These are phyloP conservation scores for Troides helena DNA, from an alignment of 2,888 invertebrate species.

Conservation along the genomic window DNA sequence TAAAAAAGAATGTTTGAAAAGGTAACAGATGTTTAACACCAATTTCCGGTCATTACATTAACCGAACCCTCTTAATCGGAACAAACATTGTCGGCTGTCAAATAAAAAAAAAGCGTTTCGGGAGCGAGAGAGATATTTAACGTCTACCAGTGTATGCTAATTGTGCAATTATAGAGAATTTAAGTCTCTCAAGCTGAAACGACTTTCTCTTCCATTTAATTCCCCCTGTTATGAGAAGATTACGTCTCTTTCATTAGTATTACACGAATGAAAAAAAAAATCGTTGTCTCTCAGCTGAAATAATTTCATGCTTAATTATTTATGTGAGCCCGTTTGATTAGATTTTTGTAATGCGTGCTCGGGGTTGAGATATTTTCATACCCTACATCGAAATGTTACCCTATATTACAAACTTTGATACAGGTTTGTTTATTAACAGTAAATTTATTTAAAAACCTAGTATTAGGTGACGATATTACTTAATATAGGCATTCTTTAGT, in stretches of 20 bases:
- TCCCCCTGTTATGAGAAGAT: slow-evolving; percentile 21
- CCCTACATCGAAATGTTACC: too few relatives aligned
- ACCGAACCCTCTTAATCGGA: slow-evolving; percentile 7
- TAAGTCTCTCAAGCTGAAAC: slow-evolving; percentile 23
- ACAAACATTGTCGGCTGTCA: slow-evolving; percentile 26
- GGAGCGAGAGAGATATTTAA: slow-evolving; percentile 18
- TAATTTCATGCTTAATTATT: background rate
- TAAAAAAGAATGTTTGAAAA: too few relatives aligned
- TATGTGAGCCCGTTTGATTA: background rate
- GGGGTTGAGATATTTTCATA: too few relatives aligned
- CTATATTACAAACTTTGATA: too few relatives aligned
- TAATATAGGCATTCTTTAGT: too few relatives aligned
- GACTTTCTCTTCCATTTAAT: slow-evolving; percentile 22
- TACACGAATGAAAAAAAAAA: slow-evolving; percentile 16
- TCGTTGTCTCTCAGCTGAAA: slow-evolving; percentile 3
- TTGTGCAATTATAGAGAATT: slow-evolving; percentile 28
- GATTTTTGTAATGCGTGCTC: background rate
- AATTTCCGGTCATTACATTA: slow-evolving; percentile 5
- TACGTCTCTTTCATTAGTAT: slow-evolving; percentile 20
- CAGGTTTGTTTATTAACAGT: too few relatives aligned
- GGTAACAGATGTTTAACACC: slow-evolving; percentile 10
- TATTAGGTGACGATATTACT: too few relatives aligned
- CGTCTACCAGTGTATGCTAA: slow-evolving; percentile 28
- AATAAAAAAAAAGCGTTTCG: slow-evolving; percentile 18
- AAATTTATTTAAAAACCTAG: too few relatives aligned